phyloP scores from a whole-genome alignment of 1,140 invertebrate genomes.

The Leptopilina clavipes region DNA sequence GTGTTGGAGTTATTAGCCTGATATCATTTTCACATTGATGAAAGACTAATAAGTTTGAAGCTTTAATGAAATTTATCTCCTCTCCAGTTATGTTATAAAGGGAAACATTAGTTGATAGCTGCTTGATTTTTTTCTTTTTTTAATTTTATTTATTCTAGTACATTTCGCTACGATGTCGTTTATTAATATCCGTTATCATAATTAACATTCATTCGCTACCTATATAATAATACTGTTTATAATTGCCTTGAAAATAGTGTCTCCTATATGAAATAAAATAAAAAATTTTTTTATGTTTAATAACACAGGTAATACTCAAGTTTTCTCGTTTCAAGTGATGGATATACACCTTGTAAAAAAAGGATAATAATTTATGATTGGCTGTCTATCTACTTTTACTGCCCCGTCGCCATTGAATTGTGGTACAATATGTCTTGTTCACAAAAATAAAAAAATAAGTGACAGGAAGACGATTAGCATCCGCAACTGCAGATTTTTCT shows the following conservation, averaged over 20 bases:
- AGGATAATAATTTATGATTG: background rate
- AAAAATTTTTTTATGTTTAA: too few species aligned
- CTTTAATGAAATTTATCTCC: background rate
- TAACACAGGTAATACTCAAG: too few species aligned
- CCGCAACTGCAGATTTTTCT: background rate
- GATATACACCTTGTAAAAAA: background rate
- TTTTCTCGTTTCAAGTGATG: background rate
- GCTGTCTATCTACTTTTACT: conserved; percentile 11
- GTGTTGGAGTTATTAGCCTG: conserved; percentile 5
- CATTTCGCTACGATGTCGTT: background rate
- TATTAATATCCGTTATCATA: background rate
- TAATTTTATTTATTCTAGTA: background rate
- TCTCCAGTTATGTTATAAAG: conserved; percentile 10
- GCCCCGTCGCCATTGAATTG: conserved; percentile 1
- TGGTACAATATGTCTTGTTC: background rate
- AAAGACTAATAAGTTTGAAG: background rate
- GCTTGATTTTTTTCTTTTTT: background rate
- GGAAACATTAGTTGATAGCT: background rate
- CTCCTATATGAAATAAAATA: too few species aligned
- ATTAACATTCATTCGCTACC: too few species aligned
- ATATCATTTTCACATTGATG: conserved; percentile 3
- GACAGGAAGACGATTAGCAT: background rate
- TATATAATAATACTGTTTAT: too few species aligned
- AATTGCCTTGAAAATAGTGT: too few species aligned
- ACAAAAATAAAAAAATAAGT: background rate